Base-by-base conservation (phyloP, 2,797 vertebrate species). In the Argyrosomus regius region DNA sequence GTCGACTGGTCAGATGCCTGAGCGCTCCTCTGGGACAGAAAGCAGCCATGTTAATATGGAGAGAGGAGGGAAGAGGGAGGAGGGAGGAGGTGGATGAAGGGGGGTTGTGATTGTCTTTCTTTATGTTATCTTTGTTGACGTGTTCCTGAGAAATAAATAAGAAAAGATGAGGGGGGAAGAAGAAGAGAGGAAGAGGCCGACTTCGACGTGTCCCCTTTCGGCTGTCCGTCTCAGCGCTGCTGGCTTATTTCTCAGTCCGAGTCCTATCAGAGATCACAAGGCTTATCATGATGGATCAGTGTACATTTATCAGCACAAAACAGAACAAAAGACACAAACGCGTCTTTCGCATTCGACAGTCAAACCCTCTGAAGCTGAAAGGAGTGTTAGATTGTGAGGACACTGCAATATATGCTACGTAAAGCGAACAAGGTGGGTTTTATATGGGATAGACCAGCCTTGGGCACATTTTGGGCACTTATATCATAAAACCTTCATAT, bases 241-340 rank as follows among this genome's bases (percentile, higher is more conserved):
- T 89, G 90, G 78, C 60, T 89, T 81, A 26, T 87, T 86, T 91
- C 87, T 88, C 78, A 39, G 43, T 14, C 65, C 3, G 70, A 65
- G 69, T 75, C 69, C 83, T 72, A 89, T 92, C 92, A 86, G 72
- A 89, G 78, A 87, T 90, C 88, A 85, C 76, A 83, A 1, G 63
- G 62, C 87, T 92, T 93, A 93, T 93, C 91, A 88, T 93, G 91
- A 93, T 86, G 87, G 88, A 92, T 93, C 89, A 59, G 87, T 46
- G 75, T 8, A 26, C 68, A 67, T 88, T 83, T 88, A 91, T 91
- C 90, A 88, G 84, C 43, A 43, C 46, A 67, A 61, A 71, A 70
- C 75, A 74, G 59, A 75, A 83, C 80, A 82, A 78, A 84, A 89
- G 84, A 67, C 58, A 18, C 75, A 66, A 69, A 71, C 31, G 31